A percentile compares a stretch with the other conserved stretches of the same genome.
Conservation (phyloP, 2,113 vertebrate genomes). For the Lophotis ruficrista region DNA sequence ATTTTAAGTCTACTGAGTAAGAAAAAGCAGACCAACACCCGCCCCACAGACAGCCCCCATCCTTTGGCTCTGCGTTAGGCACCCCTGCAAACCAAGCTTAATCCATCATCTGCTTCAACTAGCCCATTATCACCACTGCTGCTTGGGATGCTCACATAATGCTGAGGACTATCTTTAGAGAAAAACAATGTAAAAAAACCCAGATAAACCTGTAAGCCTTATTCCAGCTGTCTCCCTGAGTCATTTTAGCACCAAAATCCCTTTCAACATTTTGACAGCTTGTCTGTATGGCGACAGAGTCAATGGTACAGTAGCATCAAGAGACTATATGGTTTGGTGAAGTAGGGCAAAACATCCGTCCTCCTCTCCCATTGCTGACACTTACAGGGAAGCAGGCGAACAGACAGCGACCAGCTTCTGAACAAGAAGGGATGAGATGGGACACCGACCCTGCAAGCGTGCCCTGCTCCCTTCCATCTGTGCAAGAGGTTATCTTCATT, state of each 20-base stretch:
- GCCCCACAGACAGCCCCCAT: neutral
- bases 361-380: neutral
- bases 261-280: constrained; percentile 27
- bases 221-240: neutral
- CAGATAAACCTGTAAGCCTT: neutral
- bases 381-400: neutral
- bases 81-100: neutral
- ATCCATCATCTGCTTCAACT: neutral
- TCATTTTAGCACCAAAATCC: neutral
- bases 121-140: neutral
- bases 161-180: neutral
- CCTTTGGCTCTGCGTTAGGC: neutral
- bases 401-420: neutral
- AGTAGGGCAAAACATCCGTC: neutral
- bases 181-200: neutral
- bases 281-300: neutral
- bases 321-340: neutral
- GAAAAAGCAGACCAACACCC: neutral
- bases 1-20: neutral
- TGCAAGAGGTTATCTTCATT: neutral
- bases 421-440: neutral
- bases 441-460: fast-evolving
- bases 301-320: neutral
- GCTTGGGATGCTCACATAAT: neutral
- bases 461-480: neutral